Percentiles rank a stretch among this genome's conserved stretches.
These are phyloP conservation scores for Pungitius pungitius DNA, from an alignment of 2,113 vertebrate genomes.

Conservation along the genomic window DNA sequence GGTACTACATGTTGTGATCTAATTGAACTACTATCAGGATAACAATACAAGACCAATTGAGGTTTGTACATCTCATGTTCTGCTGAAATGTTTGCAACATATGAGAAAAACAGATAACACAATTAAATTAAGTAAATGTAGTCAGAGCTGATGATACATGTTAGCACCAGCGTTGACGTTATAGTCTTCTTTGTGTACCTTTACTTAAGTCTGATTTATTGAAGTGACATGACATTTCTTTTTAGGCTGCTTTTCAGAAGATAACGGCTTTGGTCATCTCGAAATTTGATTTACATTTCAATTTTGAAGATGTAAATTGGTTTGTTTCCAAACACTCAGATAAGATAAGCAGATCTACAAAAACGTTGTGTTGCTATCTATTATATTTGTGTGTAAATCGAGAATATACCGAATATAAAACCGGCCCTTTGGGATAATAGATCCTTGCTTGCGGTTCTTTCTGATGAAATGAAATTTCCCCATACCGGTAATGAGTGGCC, in stretches of 20 bases:
- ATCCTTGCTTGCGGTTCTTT: not conserved
- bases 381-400: not conserved
- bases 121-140: not conserved
- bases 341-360: not conserved
- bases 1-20: not conserved
- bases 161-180: not conserved
- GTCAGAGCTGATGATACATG: not conserved
- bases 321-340: slow-evolving; percentile 3
- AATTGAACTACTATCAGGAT: not conserved
- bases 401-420: not conserved
- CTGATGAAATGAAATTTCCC: not conserved
- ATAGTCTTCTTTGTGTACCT: not conserved
- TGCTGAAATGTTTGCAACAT: not conserved
- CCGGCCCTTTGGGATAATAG: not conserved
- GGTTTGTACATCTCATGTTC: slow-evolving; percentile 9
- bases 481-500: slow-evolving; percentile 88
- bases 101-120: not conserved
- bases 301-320: slow-evolving; percentile 8
- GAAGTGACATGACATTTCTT: not conserved
- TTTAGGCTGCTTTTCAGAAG: not conserved
- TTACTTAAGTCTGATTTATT: not conserved
- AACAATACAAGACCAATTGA: not conserved
- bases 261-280: not conserved
- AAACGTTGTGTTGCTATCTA: not conserved
- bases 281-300: slow-evolving; percentile 3